A percentile compares a stretch with the other conserved stretches of the same genome.
Conservation (phyloP, 2,888 invertebrate species). For the Rhopalosiphum nymphaeae region DNA sequence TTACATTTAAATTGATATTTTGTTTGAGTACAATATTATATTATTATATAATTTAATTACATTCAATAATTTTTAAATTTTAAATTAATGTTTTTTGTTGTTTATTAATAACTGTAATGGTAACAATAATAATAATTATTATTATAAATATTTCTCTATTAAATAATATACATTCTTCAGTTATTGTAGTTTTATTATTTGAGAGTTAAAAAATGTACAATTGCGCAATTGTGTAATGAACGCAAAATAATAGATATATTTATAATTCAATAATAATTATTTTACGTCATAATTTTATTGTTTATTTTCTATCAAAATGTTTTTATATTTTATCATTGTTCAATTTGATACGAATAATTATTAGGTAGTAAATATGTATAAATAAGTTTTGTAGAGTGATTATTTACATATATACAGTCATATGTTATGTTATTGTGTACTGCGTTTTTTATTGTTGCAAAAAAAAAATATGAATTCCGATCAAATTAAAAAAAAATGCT, state of each 20-base stretch:
- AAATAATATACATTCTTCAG: background rate
- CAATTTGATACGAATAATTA: background rate
- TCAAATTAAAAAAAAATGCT: background rate
- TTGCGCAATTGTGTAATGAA: background rate
- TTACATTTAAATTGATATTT: background rate
- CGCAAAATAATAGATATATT: background rate
- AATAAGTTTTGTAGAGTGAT: background rate
- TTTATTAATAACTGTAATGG: background rate
- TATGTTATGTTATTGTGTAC: background rate
- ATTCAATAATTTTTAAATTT: background rate
- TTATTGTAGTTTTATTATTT: background rate
- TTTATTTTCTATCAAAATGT: background rate
- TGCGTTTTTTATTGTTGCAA: background rate
- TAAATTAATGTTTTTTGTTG: background rate
- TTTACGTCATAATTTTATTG: background rate
- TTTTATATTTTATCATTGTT: background rate
- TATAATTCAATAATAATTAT: background rate
- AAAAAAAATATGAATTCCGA: background rate
- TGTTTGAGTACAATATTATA: background rate
- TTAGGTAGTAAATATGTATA: background rate
- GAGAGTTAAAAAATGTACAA: background rate
- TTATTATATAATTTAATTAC: background rate
- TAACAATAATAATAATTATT: background rate
- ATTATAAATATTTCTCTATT: background rate
- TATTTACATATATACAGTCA: background rate